Conservation (phyloP, 2,888 invertebrate genomes). For the Rhaphigaster nebulosa region DNA sequence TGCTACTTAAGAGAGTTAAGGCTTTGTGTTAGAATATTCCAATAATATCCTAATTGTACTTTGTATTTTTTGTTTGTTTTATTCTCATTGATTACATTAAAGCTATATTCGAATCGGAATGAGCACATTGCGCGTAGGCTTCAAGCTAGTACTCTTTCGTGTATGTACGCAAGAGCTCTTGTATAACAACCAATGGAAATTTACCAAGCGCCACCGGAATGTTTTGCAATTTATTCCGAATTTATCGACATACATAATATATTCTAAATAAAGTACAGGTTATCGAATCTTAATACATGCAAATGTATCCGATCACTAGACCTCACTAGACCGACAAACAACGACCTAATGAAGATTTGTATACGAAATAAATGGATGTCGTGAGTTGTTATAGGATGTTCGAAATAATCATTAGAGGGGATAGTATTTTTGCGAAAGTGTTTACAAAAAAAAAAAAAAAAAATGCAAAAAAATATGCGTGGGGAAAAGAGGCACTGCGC, state of each 20-base stretch:
- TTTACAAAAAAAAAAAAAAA: neutral
- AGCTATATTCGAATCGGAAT: no score
- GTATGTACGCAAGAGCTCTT: neutral
- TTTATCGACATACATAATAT: neutral
- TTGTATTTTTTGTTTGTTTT: no score
- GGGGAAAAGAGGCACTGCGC: conserved; percentile 34
- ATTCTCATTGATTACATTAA: no score
- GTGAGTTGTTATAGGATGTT: neutral
- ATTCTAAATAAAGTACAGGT: neutral
- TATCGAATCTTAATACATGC: neutral
- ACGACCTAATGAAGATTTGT: neutral
- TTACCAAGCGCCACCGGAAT: neutral
- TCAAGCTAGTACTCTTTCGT: neutral
- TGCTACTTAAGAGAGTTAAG: no score
- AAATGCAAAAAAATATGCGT: conserved; percentile 48
- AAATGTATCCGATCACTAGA: neutral
- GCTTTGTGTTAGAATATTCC: no score
- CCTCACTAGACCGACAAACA: neutral
- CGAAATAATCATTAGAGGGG: neutral
- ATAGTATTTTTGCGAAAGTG: neutral
- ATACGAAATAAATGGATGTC: neutral
- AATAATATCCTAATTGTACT: no score
- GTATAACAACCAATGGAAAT: neutral
- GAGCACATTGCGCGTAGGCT: neutral
- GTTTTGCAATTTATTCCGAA: neutral